Evolutionary conservation across 2,888 invertebrate species (phyloP).

Genomic region (Trissolcus japonicus): DNA sequence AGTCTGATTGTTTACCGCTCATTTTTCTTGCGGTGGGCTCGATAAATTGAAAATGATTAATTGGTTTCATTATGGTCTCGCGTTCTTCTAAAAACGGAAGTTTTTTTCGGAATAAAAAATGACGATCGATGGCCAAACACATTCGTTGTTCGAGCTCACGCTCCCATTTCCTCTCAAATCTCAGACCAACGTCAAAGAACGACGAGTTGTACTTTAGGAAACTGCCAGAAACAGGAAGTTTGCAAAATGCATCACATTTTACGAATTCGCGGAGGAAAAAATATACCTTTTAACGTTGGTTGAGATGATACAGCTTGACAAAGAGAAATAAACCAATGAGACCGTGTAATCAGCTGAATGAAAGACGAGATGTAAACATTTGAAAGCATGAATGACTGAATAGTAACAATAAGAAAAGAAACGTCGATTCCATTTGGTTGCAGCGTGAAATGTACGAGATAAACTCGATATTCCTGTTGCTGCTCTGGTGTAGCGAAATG

Average conservation of each 20-base stretch:
- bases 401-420: constrained; percentile 13
- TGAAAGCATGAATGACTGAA: constrained; percentile 11
- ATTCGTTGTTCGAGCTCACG: neutral
- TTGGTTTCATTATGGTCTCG: constrained; percentile 3
- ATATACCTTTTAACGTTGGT: no score
- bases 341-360: no score
- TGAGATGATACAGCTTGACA: neutral
- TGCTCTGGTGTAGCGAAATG: constrained; percentile 6
- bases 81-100: neutral
- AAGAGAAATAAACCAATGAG: neutral
- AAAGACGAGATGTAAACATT: no score
- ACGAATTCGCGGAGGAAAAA: no score
- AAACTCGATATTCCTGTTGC: constrained; percentile 25
- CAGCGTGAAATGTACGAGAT: constrained; percentile 16
- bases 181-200: no score
- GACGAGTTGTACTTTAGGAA: no score
- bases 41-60: constrained; percentile 7
- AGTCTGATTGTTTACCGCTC: constrained; percentile 8
- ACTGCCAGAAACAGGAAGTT: no score
- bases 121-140: neutral
- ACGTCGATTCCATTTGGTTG: constrained; percentile 1
- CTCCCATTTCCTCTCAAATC: no score
- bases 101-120: neutral
- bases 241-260: no score
- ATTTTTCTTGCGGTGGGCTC: neutral